Evolutionary conservation across 2,113 vertebrate species (phyloP).

Genomic region (Sinosuthora webbiana): DNA sequence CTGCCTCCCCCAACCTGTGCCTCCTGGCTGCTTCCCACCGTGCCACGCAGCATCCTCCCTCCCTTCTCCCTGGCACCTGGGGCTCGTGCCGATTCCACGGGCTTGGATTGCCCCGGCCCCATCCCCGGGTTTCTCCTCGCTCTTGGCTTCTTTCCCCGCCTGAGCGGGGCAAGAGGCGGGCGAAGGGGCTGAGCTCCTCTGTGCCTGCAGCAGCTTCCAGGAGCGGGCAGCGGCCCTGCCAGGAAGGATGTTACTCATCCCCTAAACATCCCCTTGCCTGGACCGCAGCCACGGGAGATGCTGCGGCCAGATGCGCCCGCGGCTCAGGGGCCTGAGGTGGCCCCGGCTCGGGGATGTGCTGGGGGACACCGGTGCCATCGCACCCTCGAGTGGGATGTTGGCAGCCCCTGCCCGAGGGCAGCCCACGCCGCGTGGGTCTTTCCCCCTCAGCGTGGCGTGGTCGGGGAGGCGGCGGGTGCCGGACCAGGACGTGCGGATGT

Average conservation of each 20-base stretch:
- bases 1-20: constrained; percentile 39
- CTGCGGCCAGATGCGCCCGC: not conserved
- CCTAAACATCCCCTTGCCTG: constrained; percentile 53
- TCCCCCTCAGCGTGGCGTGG: fast-evolving
- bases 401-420: not conserved
- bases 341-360: not conserved
- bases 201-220: constrained; percentile 23
- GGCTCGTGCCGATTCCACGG: not conserved
- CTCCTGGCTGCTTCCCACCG: not conserved
- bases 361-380: not conserved
- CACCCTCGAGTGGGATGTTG: not conserved
- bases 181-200: not conserved
- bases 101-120: not conserved
- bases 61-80: not conserved
- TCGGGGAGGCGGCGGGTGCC: not conserved
- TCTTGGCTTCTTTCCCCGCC: not conserved
- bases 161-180: not conserved
- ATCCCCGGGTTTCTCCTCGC: not conserved
- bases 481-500: fast-evolving
- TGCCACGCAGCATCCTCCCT: constrained; percentile 18
- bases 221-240: constrained; percentile 45
- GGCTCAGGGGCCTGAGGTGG: not conserved
- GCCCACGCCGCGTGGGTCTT: fast-evolving
- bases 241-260: constrained; percentile 71
- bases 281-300: constrained; percentile 22